These are phyloP conservation scores for Gadus chalcogrammus DNA, from an alignment of 2,113 vertebrate genomes.

Conservation along the genomic window DNA sequence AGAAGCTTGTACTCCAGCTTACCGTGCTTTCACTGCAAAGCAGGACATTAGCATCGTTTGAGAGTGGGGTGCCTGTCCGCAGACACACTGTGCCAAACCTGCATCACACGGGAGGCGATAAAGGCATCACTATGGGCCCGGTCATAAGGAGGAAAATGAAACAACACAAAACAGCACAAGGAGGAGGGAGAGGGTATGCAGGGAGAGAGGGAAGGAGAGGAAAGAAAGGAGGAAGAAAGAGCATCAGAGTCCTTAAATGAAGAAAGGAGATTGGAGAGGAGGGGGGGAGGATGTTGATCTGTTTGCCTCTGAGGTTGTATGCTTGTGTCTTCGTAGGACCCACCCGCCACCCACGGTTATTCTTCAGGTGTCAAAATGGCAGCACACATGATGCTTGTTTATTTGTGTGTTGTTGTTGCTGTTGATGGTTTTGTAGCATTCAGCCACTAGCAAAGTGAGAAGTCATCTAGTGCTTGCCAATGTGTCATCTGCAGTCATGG, in stretches of 20 bases:
- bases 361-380: slow-evolving; percentile 67
- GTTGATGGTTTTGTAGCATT: slow-evolving; percentile 44
- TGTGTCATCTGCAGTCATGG: slow-evolving; percentile 58
- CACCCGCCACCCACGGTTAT: slow-evolving; percentile 49
- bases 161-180: slow-evolving; percentile 62
- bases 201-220: slow-evolving; percentile 38
- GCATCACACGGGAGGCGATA: slow-evolving; percentile 92
- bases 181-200: slow-evolving; percentile 38
- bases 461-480: slow-evolving; percentile 55
- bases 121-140: slow-evolving; percentile 83
- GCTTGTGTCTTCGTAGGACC: slow-evolving; percentile 68
- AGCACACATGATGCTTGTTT: slow-evolving; percentile 53
- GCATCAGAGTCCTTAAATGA: slow-evolving; percentile 69
- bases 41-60: slow-evolving; percentile 85
- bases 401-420: slow-evolving; percentile 17
- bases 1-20: slow-evolving; percentile 52
- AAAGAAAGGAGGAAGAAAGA: slow-evolving; percentile 42
- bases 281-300: slow-evolving; percentile 46
- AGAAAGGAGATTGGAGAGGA: slow-evolving; percentile 46
- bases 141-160: slow-evolving; percentile 51
- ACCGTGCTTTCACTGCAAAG: slow-evolving; percentile 69
- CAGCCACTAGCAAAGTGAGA: slow-evolving; percentile 56
- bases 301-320: slow-evolving; percentile 69
- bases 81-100: slow-evolving; percentile 91
- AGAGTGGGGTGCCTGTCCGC: slow-evolving; percentile 88